phyloP scores from a whole-genome alignment of 1,140 invertebrate genomes.

The Yoshiicerus persimilis region DNA sequence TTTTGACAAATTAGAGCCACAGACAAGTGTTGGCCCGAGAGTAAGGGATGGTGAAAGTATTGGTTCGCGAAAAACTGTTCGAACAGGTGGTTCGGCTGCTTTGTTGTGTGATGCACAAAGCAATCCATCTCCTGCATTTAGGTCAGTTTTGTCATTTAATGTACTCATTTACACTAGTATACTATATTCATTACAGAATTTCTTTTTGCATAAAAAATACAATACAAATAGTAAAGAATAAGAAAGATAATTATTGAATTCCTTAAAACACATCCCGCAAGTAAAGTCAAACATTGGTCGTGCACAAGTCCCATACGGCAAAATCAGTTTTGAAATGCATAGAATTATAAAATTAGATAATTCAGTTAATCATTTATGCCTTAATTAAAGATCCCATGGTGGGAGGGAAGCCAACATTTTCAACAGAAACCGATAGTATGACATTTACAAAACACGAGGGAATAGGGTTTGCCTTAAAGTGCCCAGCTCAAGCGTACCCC shows the following conservation, averaged over 20 bases:
- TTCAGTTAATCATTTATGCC: not conserved
- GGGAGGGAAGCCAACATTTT: constrained; percentile 32
- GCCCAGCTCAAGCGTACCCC: constrained; percentile 46
- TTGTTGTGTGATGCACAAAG: constrained; percentile 41
- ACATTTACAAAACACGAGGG: constrained; percentile 42
- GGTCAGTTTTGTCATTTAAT: constrained; percentile 30
- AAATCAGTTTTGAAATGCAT: not conserved
- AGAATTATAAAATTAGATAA: not conserved
- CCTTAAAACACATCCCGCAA: too few relatives aligned
- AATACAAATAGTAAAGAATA: too few relatives aligned
- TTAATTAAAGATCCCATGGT: constrained; percentile 36
- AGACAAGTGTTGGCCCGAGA: constrained; percentile 56
- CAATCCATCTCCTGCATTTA: constrained; percentile 38
- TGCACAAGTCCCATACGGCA: not conserved
- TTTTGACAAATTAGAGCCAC: constrained; percentile 36
- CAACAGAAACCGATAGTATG: constrained; percentile 18
- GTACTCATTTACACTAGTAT: not conserved
- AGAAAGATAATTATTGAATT: too few relatives aligned
- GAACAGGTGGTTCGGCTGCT: constrained; percentile 52
- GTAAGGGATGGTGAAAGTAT: constrained; percentile 54
- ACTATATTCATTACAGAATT: too few relatives aligned
- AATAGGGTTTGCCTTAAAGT: constrained; percentile 49
- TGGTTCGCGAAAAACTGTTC: constrained; percentile 49
- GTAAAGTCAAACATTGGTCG: not conserved
- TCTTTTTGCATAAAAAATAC: too few relatives aligned